phyloP scores from a whole-genome alignment of 2,113 vertebrate species.

The Notothenia rossii region DNA sequence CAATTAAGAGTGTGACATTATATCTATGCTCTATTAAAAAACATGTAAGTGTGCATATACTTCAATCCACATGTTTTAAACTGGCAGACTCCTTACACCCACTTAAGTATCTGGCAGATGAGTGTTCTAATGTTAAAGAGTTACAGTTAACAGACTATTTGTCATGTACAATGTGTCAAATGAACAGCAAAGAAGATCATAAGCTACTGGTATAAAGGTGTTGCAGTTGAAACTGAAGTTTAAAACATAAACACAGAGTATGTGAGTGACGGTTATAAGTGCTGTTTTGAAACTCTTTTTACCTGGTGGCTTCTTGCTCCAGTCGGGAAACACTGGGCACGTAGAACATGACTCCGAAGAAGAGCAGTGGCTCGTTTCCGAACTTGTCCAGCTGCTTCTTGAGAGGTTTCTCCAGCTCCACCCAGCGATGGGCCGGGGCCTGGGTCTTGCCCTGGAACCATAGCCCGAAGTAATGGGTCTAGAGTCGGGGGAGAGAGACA shows the following conservation, averaged over 20 bases:
- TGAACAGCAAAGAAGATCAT: not conserved
- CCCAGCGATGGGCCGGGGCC: slow-evolving; percentile 93
- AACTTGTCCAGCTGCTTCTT: slow-evolving; percentile 99
- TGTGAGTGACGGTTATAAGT: not conserved
- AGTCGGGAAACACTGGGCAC: slow-evolving; percentile 93
- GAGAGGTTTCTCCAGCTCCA: slow-evolving; percentile 97
- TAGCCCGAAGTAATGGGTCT: slow-evolving; percentile 96
- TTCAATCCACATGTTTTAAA: not conserved
- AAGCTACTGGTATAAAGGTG: not conserved
- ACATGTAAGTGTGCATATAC: too few relatives aligned
- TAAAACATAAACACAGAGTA: not conserved
- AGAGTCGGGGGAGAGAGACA: slow-evolving; percentile 57
- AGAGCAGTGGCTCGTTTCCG: slow-evolving; percentile 94
- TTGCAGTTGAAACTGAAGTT: not conserved
- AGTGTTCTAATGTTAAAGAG: too few relatives aligned
- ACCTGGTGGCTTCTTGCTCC: slow-evolving; percentile 96
- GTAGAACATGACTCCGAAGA: slow-evolving; percentile 99
- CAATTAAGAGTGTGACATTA: not conserved
- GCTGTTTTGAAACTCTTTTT: slow-evolving; percentile 28
- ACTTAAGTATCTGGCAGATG: too few relatives aligned
- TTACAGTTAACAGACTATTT: not conserved
- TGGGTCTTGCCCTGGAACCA: slow-evolving; percentile 96
- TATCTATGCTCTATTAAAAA: not conserved
- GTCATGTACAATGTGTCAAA: not conserved
- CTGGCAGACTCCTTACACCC: too few relatives aligned